Evolutionary conservation across 2,113 vertebrate genomes (phyloP).

Genomic region (Chascanopsetta lugubris): DNA sequence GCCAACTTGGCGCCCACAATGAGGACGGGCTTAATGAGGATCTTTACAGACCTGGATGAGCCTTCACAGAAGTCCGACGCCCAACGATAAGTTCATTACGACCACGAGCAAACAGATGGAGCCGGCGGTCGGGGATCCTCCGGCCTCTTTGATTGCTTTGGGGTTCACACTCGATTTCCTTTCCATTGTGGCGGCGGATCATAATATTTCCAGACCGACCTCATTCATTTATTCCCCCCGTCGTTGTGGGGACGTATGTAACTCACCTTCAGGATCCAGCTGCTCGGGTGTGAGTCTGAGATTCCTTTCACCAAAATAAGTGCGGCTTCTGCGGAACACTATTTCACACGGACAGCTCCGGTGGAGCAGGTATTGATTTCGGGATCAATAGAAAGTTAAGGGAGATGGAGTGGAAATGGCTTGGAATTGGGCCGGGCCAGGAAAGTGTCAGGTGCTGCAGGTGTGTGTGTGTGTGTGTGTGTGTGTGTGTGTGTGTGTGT

Average conservation of each 20-base stretch:
- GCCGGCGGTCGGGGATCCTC: conserved; percentile 43
- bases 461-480: conserved; percentile 27
- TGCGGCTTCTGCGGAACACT: conserved; percentile 27
- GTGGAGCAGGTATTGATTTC: conserved; percentile 80
- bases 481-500: conserved; percentile 22
- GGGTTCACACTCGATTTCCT: conserved; percentile 44
- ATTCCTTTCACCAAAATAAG: conserved; percentile 31
- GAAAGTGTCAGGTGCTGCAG: conserved; percentile 59
- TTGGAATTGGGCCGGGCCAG: conserved; percentile 56
- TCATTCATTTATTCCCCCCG: conserved; percentile 67
- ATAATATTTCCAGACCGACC: conserved; percentile 51
- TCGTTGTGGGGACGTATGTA: conserved; percentile 38
- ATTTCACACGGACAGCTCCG: conserved; percentile 54
- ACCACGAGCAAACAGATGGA: conserved; percentile 61
- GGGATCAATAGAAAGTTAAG: conserved; percentile 81
- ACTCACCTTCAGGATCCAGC: conserved; percentile 26
- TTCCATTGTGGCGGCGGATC: conserved; percentile 42
- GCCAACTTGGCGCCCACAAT: conserved; percentile 67
- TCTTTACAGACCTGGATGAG: conserved; percentile 73
- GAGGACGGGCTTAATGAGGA: conserved; percentile 79
- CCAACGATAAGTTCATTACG: conserved; percentile 71
- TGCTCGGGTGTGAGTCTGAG: conserved; percentile 30
- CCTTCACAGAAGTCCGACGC: conserved; percentile 61
- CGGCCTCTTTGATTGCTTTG: conserved; percentile 54
- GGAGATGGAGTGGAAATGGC: conserved; percentile 76